Percentiles rank a stretch among this genome's conserved stretches.
Evolutionary conservation across 2,888 invertebrate genomes (phyloP).

Genomic region (Linyphia triangularis): DNA sequence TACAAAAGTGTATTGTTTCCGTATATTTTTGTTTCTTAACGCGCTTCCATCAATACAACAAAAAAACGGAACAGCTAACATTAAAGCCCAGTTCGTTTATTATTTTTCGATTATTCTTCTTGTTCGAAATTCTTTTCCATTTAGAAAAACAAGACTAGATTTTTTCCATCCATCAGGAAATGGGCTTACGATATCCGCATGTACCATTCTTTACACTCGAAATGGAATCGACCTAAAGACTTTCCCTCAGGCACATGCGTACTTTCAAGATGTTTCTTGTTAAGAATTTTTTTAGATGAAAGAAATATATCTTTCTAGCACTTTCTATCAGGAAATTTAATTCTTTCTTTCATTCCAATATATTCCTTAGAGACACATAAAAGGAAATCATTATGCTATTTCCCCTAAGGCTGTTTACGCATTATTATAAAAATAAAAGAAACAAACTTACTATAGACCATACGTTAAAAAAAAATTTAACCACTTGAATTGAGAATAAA

Average conservation of each 20-base stretch:
- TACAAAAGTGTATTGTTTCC: background rate
- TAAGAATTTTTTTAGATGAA: conserved; percentile 2
- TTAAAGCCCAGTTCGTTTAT: background rate
- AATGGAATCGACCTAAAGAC: conserved; percentile 35
- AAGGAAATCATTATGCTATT: conserved; percentile 49
- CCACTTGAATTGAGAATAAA: background rate
- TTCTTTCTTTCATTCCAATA: background rate
- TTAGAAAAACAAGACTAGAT: background rate
- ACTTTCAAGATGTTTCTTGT: conserved; percentile 64
- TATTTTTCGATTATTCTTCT: conserved; percentile 16
- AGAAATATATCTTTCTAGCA: conserved; percentile 21
- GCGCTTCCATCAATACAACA: background rate
- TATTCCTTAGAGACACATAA: conserved; percentile 19
- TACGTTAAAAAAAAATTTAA: background rate
- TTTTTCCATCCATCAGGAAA: conserved; percentile 12
- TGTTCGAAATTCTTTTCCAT: background rate
- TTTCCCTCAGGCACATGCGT: conserved; percentile 26
- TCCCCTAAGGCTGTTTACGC: conserved; percentile 11
- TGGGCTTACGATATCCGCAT: conserved; percentile 1
- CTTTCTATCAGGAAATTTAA: conserved; percentile 38
- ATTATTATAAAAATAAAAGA: conserved; percentile 9
- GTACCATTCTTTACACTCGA: background rate
- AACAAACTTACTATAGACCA: background rate
- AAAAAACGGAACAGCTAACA: background rate
- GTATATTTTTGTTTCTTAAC: background rate